Percentiles rank a stretch among this genome's conserved stretches.
These are phyloP conservation scores for Cercopithecus hamlyni DNA, from an alignment of 2,797 vertebrate species.

Conservation along the genomic window DNA sequence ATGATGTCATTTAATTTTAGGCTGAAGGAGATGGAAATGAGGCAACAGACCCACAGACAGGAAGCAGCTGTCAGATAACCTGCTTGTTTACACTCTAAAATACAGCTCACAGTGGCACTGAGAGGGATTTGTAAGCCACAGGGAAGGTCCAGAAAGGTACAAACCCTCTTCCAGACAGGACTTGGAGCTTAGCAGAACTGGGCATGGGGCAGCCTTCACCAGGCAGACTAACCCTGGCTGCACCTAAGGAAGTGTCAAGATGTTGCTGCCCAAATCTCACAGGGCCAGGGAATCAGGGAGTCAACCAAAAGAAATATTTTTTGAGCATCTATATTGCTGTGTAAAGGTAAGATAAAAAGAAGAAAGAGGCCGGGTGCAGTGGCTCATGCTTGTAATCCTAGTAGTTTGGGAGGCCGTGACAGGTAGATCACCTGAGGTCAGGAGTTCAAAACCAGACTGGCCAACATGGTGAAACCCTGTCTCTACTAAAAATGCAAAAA, in stretches of 20 bases:
- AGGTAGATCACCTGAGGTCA: not conserved
- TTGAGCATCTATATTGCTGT: not conserved
- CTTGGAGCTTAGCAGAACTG: not conserved
- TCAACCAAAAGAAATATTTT: not conserved
- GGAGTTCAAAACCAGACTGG: not conserved
- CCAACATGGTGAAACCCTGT: not conserved
- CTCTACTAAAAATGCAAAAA: not conserved
- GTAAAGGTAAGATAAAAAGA: not conserved
- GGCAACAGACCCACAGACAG: slow-evolving; percentile 76
- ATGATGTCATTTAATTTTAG: slow-evolving; percentile 82
- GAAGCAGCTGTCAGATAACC: slow-evolving; percentile 83
- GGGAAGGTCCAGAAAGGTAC: slow-evolving; percentile 74
- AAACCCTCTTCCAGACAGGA: slow-evolving; percentile 64
- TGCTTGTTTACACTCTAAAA: slow-evolving; percentile 70
- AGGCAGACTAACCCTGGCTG: not conserved
- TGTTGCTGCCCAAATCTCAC: not conserved
- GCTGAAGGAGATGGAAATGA: slow-evolving; percentile 79
- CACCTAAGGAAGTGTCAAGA: not conserved
- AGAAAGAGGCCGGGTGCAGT: not conserved
- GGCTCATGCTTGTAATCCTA: not conserved
- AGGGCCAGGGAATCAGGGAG: not conserved
- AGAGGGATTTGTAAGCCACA: slow-evolving; percentile 71
- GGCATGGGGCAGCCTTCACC: not conserved
- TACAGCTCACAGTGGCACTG: slow-evolving; percentile 72
- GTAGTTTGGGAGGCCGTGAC: not conserved